Evolutionary conservation across 2,113 vertebrate species (phyloP).

Genomic region (Colaptes auratus): DNA sequence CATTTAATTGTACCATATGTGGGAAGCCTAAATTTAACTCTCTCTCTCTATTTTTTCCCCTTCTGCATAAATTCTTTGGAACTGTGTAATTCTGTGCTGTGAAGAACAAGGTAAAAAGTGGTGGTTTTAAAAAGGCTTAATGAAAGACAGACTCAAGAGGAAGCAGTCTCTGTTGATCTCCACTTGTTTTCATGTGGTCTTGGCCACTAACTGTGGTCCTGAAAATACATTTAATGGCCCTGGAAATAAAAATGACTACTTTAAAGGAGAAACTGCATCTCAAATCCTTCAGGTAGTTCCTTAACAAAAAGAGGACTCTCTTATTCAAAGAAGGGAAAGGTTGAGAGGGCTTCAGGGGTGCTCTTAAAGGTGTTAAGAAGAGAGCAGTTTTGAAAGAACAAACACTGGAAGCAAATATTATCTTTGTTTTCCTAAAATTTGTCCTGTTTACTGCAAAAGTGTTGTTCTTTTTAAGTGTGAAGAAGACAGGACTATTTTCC

Average conservation of each 20-base stretch:
- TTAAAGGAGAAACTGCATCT: conserved; percentile 9
- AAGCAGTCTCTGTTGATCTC: neutral
- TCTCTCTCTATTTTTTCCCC: neutral
- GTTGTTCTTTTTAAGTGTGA: neutral
- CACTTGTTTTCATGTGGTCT: neutral
- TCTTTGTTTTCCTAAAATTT: neutral
- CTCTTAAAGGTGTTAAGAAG: neutral
- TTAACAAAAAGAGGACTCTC: neutral
- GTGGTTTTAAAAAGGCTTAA: conserved; percentile 2
- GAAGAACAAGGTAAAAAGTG: neutral
- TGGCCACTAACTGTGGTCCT: neutral
- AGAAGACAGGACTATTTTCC: neutral
- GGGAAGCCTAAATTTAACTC: conserved; percentile 44
- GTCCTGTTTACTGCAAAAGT: neutral
- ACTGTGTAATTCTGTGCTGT: neutral
- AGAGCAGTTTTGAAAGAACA: neutral
- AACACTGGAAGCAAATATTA: neutral
- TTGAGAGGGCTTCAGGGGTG: neutral
- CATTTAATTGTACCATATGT: neutral
- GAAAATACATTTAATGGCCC: neutral
- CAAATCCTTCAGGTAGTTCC: neutral
- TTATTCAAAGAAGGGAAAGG: neutral
- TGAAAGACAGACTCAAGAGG: neutral
- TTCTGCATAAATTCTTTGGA: neutral
- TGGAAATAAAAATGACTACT: neutral